These are phyloP conservation scores for Brachyhypopomus gauderio DNA, from an alignment of 2,113 vertebrate genomes.

Conservation along the genomic window DNA sequence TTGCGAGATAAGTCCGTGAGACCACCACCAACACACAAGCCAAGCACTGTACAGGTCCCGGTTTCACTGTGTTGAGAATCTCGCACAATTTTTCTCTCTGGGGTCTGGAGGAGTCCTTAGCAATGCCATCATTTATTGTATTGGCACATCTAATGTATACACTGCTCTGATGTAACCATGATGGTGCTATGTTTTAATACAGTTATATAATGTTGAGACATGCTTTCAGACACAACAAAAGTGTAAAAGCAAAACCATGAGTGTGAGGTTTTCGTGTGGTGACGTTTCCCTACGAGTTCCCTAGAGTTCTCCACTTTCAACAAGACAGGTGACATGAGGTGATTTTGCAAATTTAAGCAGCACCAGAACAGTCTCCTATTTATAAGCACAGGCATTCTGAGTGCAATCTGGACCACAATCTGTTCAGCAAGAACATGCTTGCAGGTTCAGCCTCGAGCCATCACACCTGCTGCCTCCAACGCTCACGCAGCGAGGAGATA, in stretches of 20 bases:
- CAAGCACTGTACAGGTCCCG: background rate
- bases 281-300: background rate
- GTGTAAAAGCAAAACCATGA: background rate
- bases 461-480: slow-evolving; percentile 22
- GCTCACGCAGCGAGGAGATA: background rate
- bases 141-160: background rate
- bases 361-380: slow-evolving; percentile 53
- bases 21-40: background rate
- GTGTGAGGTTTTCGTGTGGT: background rate
- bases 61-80: background rate
- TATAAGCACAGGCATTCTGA: slow-evolving; percentile 65
- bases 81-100: background rate
- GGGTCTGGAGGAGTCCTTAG: too few relatives aligned
- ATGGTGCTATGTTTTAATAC: background rate
- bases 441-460: slow-evolving; percentile 52
- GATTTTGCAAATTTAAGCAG: slow-evolving; percentile 58
- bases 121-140: too few relatives aligned
- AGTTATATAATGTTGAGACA: background rate
- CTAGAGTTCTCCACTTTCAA: background rate
- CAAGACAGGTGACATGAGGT: slow-evolving; percentile 44
- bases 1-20: background rate
- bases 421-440: slow-evolving; percentile 68
- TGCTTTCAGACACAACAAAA: background rate
- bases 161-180: background rate
- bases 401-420: slow-evolving; percentile 72